Evolutionary conservation across 2,888 invertebrate species (phyloP).

Genomic region (Cryptus armator): DNA sequence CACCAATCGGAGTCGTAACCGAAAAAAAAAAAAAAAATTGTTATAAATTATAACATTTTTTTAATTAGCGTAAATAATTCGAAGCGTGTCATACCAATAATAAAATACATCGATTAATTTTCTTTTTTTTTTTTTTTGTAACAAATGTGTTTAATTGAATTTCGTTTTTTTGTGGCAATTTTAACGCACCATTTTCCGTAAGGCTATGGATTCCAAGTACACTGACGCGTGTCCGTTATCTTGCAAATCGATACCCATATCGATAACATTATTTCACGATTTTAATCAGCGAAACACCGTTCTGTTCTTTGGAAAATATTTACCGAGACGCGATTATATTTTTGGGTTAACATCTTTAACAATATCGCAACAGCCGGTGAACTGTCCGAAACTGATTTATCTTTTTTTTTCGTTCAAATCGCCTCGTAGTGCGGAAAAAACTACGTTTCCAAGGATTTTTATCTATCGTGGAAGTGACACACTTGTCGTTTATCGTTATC

Average conservation of each 20-base stretch:
- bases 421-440: slow-evolving; percentile 8
- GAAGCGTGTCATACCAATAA: too few species aligned
- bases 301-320: not conserved
- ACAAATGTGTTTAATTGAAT: not conserved
- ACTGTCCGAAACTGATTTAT: slow-evolving; percentile 26
- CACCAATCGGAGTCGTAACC: too few species aligned
- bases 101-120: too few species aligned
- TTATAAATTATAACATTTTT: too few species aligned
- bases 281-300: not conserved
- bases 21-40: too few species aligned
- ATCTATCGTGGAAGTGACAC: slow-evolving; percentile 29
- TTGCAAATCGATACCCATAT: not conserved
- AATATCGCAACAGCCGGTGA: slow-evolving; percentile 25
- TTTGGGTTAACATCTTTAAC: not conserved
- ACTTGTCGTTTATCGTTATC: slow-evolving; percentile 48
- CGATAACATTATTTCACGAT: not conserved
- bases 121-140: too few species aligned
- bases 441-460: slow-evolving; percentile 19
- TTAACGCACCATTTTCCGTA: not conserved
- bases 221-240: not conserved
- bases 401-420: not conserved
- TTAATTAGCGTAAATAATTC: too few species aligned
- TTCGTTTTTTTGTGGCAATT: not conserved
- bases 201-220: not conserved
- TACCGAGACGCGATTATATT: not conserved